Base-by-base conservation (phyloP, 2,888 invertebrate genomes). In the Apantesis nais region DNA sequence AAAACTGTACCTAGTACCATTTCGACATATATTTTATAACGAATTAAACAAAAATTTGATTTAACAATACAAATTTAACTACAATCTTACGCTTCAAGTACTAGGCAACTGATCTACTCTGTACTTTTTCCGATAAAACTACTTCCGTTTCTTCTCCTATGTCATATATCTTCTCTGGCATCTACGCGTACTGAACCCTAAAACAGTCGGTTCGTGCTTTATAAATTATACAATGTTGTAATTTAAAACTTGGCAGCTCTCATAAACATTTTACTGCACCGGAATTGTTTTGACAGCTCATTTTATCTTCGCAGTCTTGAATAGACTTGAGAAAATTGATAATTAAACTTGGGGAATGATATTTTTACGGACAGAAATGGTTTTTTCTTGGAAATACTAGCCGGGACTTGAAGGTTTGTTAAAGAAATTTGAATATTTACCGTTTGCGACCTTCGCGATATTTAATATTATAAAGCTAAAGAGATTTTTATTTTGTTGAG, bases 161-260 rank as follows among this genome's bases (percentile, higher is more conserved):
- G 48, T 8, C 7, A 44, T 44, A 48, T 8, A 19, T 48, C 22
- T 22, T 44, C n/a, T n/a, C n/a, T 52, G 8, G 22, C n/a, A 22
- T 25, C 25, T 44, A 19, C 2, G 14, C 3, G 29, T 44, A 63
- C 63, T 11, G 44, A 63, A 63, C 63, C 44, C 63, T 31, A 31
- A 44, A 44, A 12, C 2, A 44, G 64, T 66, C 12, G 55, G 63
- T 71, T 72, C 66, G 75, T 76, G 76, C 68, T 74, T 72, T 67
- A 77, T 85, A 82, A 83, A 80, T 85, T 74, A 79, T 76, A 77
- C 76, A 74, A 73, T 78, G 74, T 72, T 76, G 76, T 81, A 83
- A 84, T 82, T 84, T 78, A 80, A 76, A 79, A 74, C 72, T 81
- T 85, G 80, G 79, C 81, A 78, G 73, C 72, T 70, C 58, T 74